Percentiles rank a stretch among this genome's conserved stretches.
Evolutionary conservation across 1,140 invertebrate genomes (phyloP).

Genomic region (Himalopsyche phryganea): DNA sequence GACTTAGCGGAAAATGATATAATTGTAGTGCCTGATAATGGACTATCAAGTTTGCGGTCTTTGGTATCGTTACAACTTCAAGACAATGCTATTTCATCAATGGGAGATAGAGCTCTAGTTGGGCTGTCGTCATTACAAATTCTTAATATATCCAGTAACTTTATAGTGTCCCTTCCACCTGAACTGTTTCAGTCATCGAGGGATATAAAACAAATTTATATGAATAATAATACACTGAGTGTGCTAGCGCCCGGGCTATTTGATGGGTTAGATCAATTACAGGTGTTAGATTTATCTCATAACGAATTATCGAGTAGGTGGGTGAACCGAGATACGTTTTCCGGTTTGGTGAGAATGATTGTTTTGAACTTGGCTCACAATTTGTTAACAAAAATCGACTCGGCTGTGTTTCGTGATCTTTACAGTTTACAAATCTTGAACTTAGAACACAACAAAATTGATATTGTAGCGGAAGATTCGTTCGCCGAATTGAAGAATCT

Average conservation of each 20-base stretch:
- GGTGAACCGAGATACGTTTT: conserved; percentile 76
- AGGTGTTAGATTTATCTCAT: conserved; percentile 70
- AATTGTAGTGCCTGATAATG: conserved; percentile 62
- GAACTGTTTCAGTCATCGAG: conserved; percentile 67
- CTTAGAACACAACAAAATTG: conserved; percentile 73
- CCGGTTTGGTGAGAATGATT: conserved; percentile 66
- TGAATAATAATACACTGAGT: conserved; percentile 77
- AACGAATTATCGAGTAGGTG: conserved; percentile 77
- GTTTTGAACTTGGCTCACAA: conserved; percentile 76
- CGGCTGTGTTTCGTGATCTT: conserved; percentile 69
- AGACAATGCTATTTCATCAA: conserved; percentile 68
- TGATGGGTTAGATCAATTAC: conserved; percentile 69
- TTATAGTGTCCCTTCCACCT: conserved; percentile 67
- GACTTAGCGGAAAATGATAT: conserved; percentile 75
- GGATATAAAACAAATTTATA: conserved; percentile 66
- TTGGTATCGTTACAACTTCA: conserved; percentile 64
- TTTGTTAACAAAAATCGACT: conserved; percentile 65
- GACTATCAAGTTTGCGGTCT: conserved; percentile 64
- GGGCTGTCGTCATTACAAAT: conserved; percentile 64
- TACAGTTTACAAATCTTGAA: conserved; percentile 73
- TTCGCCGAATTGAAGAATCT: conserved; percentile 73
- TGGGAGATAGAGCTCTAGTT: conserved; percentile 68
- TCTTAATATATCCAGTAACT: conserved; percentile 75
- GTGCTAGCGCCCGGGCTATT: conserved; percentile 73
- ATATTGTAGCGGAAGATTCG: conserved; percentile 66